Evolutionary conservation across 2,888 invertebrate genomes (phyloP).

Genomic region (Anodontia alba): DNA sequence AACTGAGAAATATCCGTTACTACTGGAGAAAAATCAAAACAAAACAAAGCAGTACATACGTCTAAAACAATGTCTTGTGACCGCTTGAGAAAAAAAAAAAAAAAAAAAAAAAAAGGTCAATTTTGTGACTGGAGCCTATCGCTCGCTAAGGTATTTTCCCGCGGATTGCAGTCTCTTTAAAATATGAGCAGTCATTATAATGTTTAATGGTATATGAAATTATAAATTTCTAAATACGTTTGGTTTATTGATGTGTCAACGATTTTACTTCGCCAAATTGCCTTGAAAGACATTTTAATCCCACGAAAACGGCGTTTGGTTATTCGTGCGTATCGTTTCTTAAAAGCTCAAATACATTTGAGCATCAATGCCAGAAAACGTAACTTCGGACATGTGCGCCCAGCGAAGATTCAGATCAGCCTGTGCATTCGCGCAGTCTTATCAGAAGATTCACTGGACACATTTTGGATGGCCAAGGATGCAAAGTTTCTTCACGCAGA

Average conservation of each 20-base stretch:
- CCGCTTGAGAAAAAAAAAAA: not conserved
- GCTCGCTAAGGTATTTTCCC: not conserved
- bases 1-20: not conserved
- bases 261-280: not conserved
- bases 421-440: too few relatives aligned
- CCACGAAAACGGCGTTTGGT: not conserved
- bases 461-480: too few relatives aligned
- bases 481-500: too few relatives aligned
- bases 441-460: too few relatives aligned
- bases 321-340: not conserved
- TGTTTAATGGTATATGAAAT: conserved; percentile 14
- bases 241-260: not conserved
- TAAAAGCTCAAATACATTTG: too few relatives aligned
- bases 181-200: not conserved
- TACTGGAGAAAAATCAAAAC: not conserved
- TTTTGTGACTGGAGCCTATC: too few relatives aligned
- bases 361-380: too few relatives aligned
- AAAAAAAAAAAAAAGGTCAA: too few relatives aligned
- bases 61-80: too few relatives aligned
- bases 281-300: conserved; percentile 12
- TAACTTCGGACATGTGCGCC: too few relatives aligned
- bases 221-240: conserved; percentile 4
- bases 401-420: too few relatives aligned
- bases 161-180: not conserved
- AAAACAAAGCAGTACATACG: not conserved